These are phyloP conservation scores for Achatina immaculata DNA, from an alignment of 1,140 invertebrate genomes.

Conservation along the genomic window DNA sequence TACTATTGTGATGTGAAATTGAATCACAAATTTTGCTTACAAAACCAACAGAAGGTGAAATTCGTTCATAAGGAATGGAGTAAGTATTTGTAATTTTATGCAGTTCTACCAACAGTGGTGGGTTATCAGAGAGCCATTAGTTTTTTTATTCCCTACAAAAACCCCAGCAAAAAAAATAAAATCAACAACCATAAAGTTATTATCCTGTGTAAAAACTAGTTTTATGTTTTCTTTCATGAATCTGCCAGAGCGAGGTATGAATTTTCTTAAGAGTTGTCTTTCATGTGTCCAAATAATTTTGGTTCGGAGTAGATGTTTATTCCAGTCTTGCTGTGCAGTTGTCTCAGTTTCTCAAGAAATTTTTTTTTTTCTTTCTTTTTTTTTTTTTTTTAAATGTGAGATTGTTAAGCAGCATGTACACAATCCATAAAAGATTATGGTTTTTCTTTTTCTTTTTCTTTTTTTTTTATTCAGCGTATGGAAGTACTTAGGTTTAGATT, in stretches of 20 bases:
- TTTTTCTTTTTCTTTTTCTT: not conserved
- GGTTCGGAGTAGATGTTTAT: not conserved
- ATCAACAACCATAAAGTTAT: too few species aligned
- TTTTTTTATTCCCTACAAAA: too few species aligned
- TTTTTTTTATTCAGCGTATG: not conserved
- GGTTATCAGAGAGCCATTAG: too few species aligned
- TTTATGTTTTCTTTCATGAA: constrained; percentile 2
- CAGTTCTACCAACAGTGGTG: too few species aligned
- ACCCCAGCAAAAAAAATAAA: too few species aligned
- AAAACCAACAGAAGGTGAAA: too few species aligned
- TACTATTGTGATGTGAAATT: too few species aligned
- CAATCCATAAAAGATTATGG: too few species aligned
- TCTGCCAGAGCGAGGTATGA: constrained; percentile 23
- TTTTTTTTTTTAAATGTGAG: not conserved
- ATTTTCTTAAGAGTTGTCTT: not conserved
- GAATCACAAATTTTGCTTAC: too few species aligned
- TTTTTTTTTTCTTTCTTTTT: not conserved
- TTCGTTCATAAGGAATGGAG: too few species aligned
- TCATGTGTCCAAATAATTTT: not conserved
- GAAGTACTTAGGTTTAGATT: not conserved
- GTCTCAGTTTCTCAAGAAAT: too few species aligned
- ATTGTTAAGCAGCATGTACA: not conserved
- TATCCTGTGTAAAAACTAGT: constrained; percentile 18
- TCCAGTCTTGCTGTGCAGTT: not conserved
- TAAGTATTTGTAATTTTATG: too few species aligned